Base-by-base conservation (phyloP, 2,888 invertebrate genomes). In the Stramonita haemastoma region DNA sequence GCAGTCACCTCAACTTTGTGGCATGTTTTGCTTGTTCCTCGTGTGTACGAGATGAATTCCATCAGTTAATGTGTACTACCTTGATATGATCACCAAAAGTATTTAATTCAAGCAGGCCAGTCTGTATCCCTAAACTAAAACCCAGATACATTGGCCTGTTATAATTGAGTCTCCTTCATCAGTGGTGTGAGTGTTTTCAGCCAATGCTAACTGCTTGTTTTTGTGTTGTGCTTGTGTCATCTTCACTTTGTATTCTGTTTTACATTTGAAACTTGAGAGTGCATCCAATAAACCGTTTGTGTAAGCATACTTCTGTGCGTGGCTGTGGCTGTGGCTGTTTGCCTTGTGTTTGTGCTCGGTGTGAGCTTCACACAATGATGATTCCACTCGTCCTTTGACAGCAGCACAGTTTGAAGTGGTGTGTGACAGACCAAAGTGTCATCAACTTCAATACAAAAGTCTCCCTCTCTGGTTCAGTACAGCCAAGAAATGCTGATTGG, bases 181-280 rank as follows among this genome's bases (percentile, higher is more conserved):
- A 83, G 81, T 83, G 81, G 79, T 34, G 32, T 79, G 36, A 19
- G 36, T 83, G 81, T 81, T 81, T n/a, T 46, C 46, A 26, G 79
- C 79, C 81, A 83, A 36, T 83, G 81, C 36, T 5, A 19, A 6
- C 81, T 13, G 81, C 26, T 36, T 83, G 36, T 83, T 8, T 83
- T 46, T 83, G 81, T 83, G 81, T 83, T 83, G 81, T 83, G 81
- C 46, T 83, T 83, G 81, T 83, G 81, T 83, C 22, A 83, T 46
- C 81, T 83, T 83, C 81, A 79, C 79, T 79, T 13, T 83, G 81
- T 83, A 36, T 83, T 83, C 36, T 83, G 81, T 83, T 83, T 83
- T 83, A 46, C 81, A 36, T 83, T 83, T 83, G 19, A 79, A 73
- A 73, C 26, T 34, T 46, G 26, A 26, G 46, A 6, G 36, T 83